Percentiles rank a stretch among this genome's conserved stretches.
Conservation (phyloP, 2,797 vertebrate species). For the Sebastes nivosus region DNA sequence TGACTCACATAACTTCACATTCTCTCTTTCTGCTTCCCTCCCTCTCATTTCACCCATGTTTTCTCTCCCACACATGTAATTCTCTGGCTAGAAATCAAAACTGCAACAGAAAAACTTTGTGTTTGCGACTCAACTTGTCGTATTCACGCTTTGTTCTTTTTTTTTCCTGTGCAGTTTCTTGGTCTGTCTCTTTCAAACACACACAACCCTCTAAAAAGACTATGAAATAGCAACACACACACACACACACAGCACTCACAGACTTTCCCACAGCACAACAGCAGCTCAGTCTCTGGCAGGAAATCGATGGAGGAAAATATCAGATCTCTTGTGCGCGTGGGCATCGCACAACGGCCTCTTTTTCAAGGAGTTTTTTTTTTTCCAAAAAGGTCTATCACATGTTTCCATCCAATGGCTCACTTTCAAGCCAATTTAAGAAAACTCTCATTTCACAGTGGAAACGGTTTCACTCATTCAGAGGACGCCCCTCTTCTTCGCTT, state of each 20-base stretch:
- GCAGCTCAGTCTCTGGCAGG: slow-evolving; percentile 66
- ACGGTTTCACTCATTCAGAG: slow-evolving; percentile 51
- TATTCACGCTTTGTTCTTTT: slow-evolving; percentile 1
- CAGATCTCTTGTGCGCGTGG: slow-evolving; percentile 64
- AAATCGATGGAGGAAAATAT: slow-evolving; percentile 76
- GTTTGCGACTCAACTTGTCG: slow-evolving; percentile 19
- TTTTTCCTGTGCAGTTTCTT: neutral
- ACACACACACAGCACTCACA: slow-evolving; percentile 11
- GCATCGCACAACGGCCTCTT: slow-evolving; percentile 24
- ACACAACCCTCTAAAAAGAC: slow-evolving; percentile 13
- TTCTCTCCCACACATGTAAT: slow-evolving; percentile 13
- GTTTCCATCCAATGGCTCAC: slow-evolving; percentile 49
- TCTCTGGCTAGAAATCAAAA: slow-evolving; percentile 11
- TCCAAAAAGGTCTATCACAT: slow-evolving; percentile 51
- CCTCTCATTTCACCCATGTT: slow-evolving; percentile 9
- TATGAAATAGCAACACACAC: slow-evolving; percentile 27
- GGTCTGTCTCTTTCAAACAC: slow-evolving; percentile 21
- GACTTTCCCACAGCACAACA: slow-evolving; percentile 53
- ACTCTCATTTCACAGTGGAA: slow-evolving; percentile 57
- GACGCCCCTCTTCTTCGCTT: slow-evolving; percentile 44
- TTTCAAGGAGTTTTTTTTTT: slow-evolving; percentile 41
- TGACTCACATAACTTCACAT: slow-evolving; percentile 1
- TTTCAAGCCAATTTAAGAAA: slow-evolving; percentile 66
- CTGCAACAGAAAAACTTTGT: slow-evolving; percentile 9
- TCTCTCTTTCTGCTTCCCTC: neutral